Evolutionary conservation across 2,797 vertebrate genomes (phyloP).

Genomic region (Gallirallus australis): DNA sequence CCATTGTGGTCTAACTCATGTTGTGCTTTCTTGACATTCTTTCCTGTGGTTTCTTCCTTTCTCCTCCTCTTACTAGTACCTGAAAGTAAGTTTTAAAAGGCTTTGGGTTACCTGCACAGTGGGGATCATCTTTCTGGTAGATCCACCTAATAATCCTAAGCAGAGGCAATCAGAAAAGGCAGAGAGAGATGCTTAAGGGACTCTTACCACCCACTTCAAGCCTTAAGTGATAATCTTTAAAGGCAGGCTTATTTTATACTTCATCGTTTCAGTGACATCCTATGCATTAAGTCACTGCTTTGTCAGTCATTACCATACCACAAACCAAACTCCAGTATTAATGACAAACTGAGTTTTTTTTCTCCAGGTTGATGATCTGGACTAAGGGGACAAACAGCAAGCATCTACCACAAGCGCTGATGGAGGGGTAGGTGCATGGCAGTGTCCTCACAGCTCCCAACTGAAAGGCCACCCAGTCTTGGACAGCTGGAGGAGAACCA

Average conservation of each 20-base stretch:
- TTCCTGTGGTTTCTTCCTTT: slow-evolving; percentile 94
- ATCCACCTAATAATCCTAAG: neutral
- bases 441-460: neutral
- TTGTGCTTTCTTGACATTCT: slow-evolving; percentile 93
- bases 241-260: neutral
- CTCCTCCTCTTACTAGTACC: slow-evolving; percentile 96
- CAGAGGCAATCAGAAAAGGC: neutral
- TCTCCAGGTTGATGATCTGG: neutral
- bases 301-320: neutral
- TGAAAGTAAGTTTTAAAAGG: slow-evolving; percentile 66
- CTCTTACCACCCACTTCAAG: neutral
- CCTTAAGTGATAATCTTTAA: neutral
- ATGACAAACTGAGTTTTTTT: neutral
- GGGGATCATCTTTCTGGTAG: slow-evolving; percentile 1
- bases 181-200: neutral
- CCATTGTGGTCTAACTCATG: slow-evolving; percentile 96
- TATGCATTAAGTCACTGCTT: neutral
- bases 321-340: neutral
- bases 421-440: neutral
- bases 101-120: neutral
- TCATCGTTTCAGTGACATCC: neutral
- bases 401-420: neutral
- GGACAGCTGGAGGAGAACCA: neutral
- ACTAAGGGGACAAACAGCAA: neutral
- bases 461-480: neutral